Conservation (phyloP, 2,888 invertebrate species). For the Nysson spinosus region DNA sequence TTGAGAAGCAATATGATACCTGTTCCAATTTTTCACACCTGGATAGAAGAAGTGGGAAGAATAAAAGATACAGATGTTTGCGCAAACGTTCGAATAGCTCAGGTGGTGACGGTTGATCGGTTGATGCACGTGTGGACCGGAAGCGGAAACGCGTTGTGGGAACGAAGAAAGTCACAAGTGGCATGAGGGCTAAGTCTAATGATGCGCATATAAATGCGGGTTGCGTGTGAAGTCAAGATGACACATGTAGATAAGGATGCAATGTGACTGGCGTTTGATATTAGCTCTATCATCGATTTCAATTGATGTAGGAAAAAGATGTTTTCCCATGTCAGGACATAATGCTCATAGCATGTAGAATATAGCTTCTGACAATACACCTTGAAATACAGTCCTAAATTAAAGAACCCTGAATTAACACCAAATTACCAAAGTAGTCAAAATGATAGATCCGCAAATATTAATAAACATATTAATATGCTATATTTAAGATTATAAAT, state of each 20-base stretch:
- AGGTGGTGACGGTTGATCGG: conserved; percentile 54
- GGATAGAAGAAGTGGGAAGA: conserved; percentile 1
- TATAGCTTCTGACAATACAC: no score
- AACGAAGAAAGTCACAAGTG: conserved; percentile 66
- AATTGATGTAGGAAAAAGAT: conserved; percentile 9
- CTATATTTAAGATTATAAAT: no score
- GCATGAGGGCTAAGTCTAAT: conserved; percentile 58
- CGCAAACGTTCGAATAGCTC: conserved; percentile 40
- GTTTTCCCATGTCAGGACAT: background rate
- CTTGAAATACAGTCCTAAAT: no score
- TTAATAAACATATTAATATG: no score
- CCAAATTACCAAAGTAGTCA: no score
- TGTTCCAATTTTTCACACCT: no score
- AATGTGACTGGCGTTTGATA: conserved; percentile 52
- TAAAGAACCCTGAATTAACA: no score
- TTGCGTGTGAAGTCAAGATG: conserved; percentile 60
- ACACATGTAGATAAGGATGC: conserved; percentile 61
- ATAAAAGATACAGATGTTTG: conserved; percentile 44
- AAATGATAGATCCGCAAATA: no score
- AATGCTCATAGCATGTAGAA: no score
- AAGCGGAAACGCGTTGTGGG: conserved; percentile 72
- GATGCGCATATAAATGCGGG: conserved; percentile 69
- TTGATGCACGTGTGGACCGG: conserved; percentile 68
- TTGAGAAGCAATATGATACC: no score
- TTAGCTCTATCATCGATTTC: conserved; percentile 28